phyloP scores from a whole-genome alignment of 2,797 vertebrate genomes.

The Gymnoscopelus braueri region DNA sequence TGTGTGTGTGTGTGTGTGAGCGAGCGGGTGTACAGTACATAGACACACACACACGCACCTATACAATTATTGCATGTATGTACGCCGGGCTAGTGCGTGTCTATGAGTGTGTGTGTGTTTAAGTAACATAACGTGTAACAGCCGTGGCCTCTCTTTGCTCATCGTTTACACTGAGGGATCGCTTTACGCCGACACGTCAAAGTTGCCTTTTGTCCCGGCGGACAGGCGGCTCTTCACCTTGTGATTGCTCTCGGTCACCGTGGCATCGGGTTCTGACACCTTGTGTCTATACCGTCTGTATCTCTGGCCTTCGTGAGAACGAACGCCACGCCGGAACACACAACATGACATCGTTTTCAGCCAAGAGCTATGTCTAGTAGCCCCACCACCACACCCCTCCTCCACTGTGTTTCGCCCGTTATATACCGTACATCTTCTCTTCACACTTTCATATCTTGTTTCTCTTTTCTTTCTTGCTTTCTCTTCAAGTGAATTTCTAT shows the following conservation, averaged over 20 bases:
- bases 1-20: constrained; percentile 37
- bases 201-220: constrained; percentile 63
- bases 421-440: too few species aligned
- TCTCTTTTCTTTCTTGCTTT: too few species aligned
- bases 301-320: constrained; percentile 59
- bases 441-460: too few species aligned
- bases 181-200: constrained; percentile 71
- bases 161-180: constrained; percentile 68
- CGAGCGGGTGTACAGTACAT: constrained; percentile 35
- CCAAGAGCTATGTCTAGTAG: constrained; percentile 72
- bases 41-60: constrained; percentile 1
- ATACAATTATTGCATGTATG: too few species aligned
- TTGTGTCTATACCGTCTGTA: constrained; percentile 36
- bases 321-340: constrained; percentile 26
- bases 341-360: constrained; percentile 49
- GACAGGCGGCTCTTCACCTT: constrained; percentile 61
- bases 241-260: constrained; percentile 63
- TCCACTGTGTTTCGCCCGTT: constrained; percentile 15
- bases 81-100: too few species aligned
- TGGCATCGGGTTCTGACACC: constrained; percentile 66
- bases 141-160: constrained; percentile 51
- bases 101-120: too few species aligned
- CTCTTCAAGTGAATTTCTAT: too few species aligned
- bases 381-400: constrained; percentile 48
- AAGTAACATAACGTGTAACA: too few species aligned